Evolutionary conservation across 2,888 invertebrate genomes (phyloP), one percentile per base, ranked within the genome.

Genomic region (Eugnorisma glareosa): DNA sequence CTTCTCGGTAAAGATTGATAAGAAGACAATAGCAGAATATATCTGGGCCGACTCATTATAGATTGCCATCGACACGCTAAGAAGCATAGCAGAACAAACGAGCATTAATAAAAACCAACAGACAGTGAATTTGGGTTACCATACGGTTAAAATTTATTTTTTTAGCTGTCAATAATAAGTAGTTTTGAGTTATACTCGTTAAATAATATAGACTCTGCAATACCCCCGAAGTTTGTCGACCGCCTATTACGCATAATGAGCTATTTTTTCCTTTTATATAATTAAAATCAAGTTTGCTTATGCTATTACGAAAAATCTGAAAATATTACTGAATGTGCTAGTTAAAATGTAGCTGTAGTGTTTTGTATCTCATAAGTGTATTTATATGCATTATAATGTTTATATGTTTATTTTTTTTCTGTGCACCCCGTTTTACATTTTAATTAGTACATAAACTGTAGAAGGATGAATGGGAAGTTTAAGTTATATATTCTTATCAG

Each of bases 261-360:
- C 67, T 67, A 37, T 75, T 59, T 77, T 54, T 78, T 79, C 28
- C 54, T 70, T 63, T 67, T 67, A 24, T 70, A 40, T 59, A n/a
- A n/a, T 67, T 66, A 8, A 66, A 67, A 59, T 75, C 11, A 45
- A 59, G 43, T 64, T 40, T 67, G 54, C 48, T 54, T 40, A 66
- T 73, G 73, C 59, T 67, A 71, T 54, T 73, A 84, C 54, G 67
- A 77, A 79, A 91, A 93, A 95, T 95, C 95, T 95, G 95, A 95
- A 95, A 95, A 94, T 95, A 91, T 94, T 95, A 95, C 94, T 90
- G 92, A 93, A 94, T 95, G 94, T 95, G 94, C 94, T 94, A 94
- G 94, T 95, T 94, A 93, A 95, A 95, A 94, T 95, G 95, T 95
- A 94, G 94, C 90, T 84, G 88, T 94, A 93, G 93, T 91, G 88